Evolutionary conservation across 2,888 invertebrate species (phyloP).

Genomic region (Cryptocephalus moraei): DNA sequence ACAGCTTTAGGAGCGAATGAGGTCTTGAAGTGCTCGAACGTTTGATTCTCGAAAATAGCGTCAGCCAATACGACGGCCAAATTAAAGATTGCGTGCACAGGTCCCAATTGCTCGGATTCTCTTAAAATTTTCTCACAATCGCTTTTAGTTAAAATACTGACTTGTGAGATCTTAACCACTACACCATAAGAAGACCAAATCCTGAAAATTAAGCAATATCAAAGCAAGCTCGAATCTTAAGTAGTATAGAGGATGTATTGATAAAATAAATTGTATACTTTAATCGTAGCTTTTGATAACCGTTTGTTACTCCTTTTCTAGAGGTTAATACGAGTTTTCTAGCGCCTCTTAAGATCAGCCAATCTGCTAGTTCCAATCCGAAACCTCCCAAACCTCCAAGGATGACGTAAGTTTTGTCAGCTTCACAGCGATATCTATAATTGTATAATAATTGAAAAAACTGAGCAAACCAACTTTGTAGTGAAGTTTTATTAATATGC

Average conservation of each 20-base stretch:
- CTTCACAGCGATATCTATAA: conserved; percentile 43
- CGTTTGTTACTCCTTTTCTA: conserved; percentile 65
- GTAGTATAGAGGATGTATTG: too few relatives aligned
- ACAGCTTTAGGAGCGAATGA: conserved; percentile 69
- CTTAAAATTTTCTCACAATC: conserved; percentile 63
- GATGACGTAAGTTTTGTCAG: conserved; percentile 48
- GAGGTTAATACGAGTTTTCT: conserved; percentile 70
- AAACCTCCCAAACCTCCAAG: conserved; percentile 85
- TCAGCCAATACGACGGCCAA: conserved; percentile 75
- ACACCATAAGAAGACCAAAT: conserved; percentile 62
- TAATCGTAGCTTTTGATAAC: conserved; percentile 57
- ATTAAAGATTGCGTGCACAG: conserved; percentile 80
- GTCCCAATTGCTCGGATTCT: conserved; percentile 52
- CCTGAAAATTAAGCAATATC: too few relatives aligned
- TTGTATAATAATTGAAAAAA: too few relatives aligned
- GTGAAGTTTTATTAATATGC: too few relatives aligned
- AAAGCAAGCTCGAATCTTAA: too few relatives aligned
- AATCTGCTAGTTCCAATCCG: conserved; percentile 79
- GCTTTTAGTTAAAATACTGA: conserved; percentile 56
- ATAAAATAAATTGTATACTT: not conserved
- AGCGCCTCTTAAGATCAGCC: conserved; percentile 76
- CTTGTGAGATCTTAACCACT: conserved; percentile 55
- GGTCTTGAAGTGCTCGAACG: conserved; percentile 52
- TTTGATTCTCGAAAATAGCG: conserved; percentile 68
- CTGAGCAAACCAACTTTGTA: too few relatives aligned